Conservation (phyloP, 1,140 invertebrate species). For the Leptinotarsa texana region DNA sequence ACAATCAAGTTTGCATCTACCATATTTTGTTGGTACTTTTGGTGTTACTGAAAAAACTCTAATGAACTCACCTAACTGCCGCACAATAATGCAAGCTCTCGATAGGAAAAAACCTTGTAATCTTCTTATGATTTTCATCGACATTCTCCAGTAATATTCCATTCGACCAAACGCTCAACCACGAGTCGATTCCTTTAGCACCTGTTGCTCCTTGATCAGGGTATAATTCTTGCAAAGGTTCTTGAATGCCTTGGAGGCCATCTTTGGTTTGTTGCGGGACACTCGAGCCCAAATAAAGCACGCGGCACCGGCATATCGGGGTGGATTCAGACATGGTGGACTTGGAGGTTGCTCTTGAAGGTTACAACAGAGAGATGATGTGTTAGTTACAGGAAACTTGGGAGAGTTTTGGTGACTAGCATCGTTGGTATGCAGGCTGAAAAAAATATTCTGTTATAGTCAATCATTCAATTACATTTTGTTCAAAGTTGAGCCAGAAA, state of each 20-base stretch:
- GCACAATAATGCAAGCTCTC: constrained; percentile 96
- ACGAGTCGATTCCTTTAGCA: constrained; percentile 93
- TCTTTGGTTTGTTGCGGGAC: constrained; percentile 98
- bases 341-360: not conserved
- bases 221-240: constrained; percentile 94
- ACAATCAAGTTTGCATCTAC: too few relatives aligned
- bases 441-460: not conserved
- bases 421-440: not conserved
- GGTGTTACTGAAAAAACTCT: too few relatives aligned
- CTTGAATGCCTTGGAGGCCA: constrained; percentile 96
- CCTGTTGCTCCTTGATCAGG: constrained; percentile 86
- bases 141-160: constrained; percentile 95
- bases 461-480: too few relatives aligned
- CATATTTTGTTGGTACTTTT: too few relatives aligned
- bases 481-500: too few relatives aligned
- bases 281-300: constrained; percentile 96
- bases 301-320: constrained; percentile 92
- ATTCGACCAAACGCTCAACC: constrained; percentile 96
- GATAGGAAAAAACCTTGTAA: constrained; percentile 96
- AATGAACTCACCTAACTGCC: constrained; percentile 80
- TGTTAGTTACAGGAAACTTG: not conserved
- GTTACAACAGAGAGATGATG: not conserved
- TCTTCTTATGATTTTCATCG: constrained; percentile 91
- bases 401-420: not conserved
- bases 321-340: constrained; percentile 68